phyloP scores from a whole-genome alignment of 2,113 vertebrate genomes.

The Xyliphius kryptos region DNA sequence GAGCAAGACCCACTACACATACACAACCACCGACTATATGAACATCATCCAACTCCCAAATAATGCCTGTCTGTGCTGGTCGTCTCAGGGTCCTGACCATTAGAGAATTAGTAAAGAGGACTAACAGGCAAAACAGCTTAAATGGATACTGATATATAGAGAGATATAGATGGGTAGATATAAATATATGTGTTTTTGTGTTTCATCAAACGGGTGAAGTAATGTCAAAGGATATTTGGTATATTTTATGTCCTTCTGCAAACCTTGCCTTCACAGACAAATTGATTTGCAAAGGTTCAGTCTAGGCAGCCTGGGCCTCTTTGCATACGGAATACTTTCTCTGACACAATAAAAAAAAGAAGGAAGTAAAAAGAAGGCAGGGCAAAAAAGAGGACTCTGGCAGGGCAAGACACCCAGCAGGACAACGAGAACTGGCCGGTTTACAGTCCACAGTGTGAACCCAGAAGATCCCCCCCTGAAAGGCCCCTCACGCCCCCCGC shows the following conservation, averaged over 20 bases:
- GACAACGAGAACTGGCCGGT: constrained; percentile 78
- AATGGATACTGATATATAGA: too few species aligned
- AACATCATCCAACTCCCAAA: too few species aligned
- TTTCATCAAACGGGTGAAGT: constrained; percentile 24
- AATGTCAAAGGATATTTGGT: constrained; percentile 68
- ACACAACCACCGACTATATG: not conserved
- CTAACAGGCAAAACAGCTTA: too few species aligned
- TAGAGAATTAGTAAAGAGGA: too few species aligned
- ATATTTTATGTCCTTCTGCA: constrained; percentile 52
- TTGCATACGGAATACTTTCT: constrained; percentile 83
- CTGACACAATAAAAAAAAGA: constrained; percentile 74
- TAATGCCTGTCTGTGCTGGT: too few species aligned
- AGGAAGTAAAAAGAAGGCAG: constrained; percentile 14
- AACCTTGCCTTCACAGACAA: constrained; percentile 84
- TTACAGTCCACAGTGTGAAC: constrained; percentile 82
- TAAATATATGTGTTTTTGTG: too few species aligned
- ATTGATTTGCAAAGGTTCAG: constrained; percentile 98
- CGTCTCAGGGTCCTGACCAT: too few species aligned
- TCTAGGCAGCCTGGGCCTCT: constrained; percentile 78
- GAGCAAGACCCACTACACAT: not conserved
- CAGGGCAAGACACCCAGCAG: constrained; percentile 78
- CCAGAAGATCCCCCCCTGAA: constrained; percentile 57
- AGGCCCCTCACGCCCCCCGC: constrained; percentile 60
- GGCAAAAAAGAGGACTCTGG: constrained; percentile 55
- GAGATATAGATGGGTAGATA: too few species aligned